These are phyloP conservation scores for Tetraneura akinire DNA, from an alignment of 1,140 invertebrate genomes.

Conservation along the genomic window DNA sequence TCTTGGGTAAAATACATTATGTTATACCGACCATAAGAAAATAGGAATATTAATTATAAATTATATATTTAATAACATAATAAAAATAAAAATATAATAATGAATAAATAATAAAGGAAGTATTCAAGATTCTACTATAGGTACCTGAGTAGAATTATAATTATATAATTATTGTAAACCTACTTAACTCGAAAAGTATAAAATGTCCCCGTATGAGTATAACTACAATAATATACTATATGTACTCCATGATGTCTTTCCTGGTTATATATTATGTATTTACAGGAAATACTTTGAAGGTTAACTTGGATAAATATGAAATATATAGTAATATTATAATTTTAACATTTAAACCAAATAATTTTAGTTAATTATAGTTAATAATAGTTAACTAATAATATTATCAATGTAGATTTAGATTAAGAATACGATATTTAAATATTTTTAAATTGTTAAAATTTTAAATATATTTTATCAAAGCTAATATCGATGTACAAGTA, in stretches of 20 bases:
- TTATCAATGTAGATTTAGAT: too few species aligned
- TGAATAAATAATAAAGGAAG: conserved; percentile 7
- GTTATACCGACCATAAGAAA: too few species aligned
- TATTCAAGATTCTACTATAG: not conserved
- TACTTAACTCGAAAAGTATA: not conserved
- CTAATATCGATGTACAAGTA: too few species aligned
- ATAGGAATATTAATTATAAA: too few species aligned
- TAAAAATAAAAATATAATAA: not conserved
- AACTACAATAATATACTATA: not conserved
- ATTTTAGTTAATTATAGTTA: too few species aligned
- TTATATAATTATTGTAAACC: not conserved
- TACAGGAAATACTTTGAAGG: conserved; percentile 11
- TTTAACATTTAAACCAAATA: too few species aligned
- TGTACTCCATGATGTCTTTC: not conserved
- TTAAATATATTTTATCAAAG: too few species aligned
- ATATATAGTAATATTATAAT: not conserved
- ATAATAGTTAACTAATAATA: too few species aligned
- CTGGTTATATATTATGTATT: too few species aligned
- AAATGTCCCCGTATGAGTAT: not conserved
- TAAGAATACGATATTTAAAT: too few species aligned
- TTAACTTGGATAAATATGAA: not conserved
- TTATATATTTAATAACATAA: not conserved
- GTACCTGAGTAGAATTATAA: not conserved
- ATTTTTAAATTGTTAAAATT: too few species aligned
- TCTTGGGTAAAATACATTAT: too few species aligned